Conservation (phyloP, 2,797 vertebrate genomes). For the Schizopygopsis pylzovi region DNA sequence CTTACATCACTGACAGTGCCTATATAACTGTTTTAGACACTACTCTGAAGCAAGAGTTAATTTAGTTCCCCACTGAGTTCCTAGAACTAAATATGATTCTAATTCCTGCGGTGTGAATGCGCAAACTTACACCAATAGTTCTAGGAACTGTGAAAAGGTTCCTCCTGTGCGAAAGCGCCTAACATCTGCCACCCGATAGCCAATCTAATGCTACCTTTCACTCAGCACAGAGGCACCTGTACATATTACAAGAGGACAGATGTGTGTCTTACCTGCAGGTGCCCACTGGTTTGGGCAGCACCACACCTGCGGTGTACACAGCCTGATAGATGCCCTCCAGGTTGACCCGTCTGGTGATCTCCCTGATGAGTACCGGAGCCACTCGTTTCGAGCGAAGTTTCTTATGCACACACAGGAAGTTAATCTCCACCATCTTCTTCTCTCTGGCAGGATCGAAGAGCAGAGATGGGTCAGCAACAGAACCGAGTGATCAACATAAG, state of each 20-base stretch:
- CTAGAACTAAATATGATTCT: no score
- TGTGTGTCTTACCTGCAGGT: slow-evolving; percentile 89
- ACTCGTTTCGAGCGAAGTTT: slow-evolving; percentile 96
- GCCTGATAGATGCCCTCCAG: slow-evolving; percentile 98
- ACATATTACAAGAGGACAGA: neutral
- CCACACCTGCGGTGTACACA: slow-evolving; percentile 97
- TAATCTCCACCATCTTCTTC: slow-evolving; percentile 99
- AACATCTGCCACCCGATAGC: neutral
- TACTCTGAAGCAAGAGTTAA: no score
- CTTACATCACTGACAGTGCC: no score
- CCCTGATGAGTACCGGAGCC: slow-evolving; percentile 94
- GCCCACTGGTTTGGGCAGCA: slow-evolving; percentile 96
- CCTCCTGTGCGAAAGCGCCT: no score
- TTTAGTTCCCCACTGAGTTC: no score
- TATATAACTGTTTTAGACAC: no score
- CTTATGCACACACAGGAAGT: slow-evolving; percentile 98
- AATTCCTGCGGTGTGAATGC: no score
- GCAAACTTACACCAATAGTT: no score
- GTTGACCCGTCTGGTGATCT: slow-evolving; percentile 96
- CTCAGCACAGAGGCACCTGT: neutral
- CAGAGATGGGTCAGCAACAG: neutral
- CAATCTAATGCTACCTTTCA: neutral
- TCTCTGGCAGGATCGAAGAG: slow-evolving; percentile 75
- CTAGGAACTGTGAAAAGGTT: no score
- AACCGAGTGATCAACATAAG: neutral